Evolutionary conservation across 2,888 invertebrate genomes (phyloP), one percentile per base, ranked within the genome.

Genomic region (Pecten maximus): DNA sequence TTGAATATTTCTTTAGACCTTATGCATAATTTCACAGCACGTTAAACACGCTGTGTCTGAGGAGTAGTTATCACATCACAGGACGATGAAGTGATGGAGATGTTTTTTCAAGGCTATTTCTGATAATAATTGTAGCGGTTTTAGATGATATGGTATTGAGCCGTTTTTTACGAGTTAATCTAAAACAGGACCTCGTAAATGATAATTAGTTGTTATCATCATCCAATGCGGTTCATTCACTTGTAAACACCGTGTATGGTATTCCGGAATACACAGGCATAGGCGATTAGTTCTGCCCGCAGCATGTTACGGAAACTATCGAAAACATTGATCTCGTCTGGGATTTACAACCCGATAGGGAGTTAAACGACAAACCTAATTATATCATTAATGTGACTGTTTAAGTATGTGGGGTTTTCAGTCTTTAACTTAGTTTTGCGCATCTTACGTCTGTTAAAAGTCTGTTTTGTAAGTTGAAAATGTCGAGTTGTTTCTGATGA

Each of bases 21-120:
- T 74, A 74, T 74, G 74, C 74, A 74, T 74, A 74, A 74, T 74
- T 74, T 35, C 74, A 74, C 35, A 35, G 74, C 74, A 35, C 74
- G 35, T 74, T 74, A 35, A 74, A 28, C 35, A 12, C 28, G 12
- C 74, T 74, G 35, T 74, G 28, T 60, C 23, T 28, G 74, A 28
- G 74, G 35, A 35, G 35, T 35, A 23, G 28, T 74, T 23, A 74
- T 74, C 74, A 35, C 28, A 74, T 74, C 74, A 15, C 35, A 35
- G 35, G 35, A 74, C 74, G 35, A 12, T 74, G 74, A 74, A 23
- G 35, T 10, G 28, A 28, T 74, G 28, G 35, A 74, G 35, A 35
- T 74, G 12, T 12, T 28, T 74, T 74, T 74, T 74, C 74, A 35
- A 74, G 74, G 74, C 74, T 74, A 35, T 74, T 74, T 74, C 35